Conservation (phyloP, 2,113 vertebrate species). For the Ifrita kowaldi region DNA sequence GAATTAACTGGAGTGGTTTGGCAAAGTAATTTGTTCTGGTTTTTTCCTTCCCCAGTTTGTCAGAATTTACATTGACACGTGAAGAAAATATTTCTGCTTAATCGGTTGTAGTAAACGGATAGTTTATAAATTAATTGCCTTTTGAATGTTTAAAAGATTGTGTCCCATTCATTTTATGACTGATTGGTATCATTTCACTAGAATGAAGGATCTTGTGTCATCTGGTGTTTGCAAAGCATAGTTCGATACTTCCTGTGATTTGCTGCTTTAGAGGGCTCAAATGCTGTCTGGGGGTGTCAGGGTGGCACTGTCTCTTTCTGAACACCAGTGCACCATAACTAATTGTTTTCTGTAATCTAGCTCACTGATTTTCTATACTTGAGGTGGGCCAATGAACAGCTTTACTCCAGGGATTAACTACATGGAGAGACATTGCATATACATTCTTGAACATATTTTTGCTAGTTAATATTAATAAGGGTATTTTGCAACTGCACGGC, state of each 20-base stretch:
- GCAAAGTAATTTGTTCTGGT: not conserved
- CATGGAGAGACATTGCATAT: not conserved
- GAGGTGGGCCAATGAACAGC: not conserved
- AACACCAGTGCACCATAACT: constrained; percentile 9
- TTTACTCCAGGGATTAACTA: constrained; percentile 43
- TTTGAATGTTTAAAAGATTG: constrained; percentile 7
- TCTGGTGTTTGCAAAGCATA: not conserved
- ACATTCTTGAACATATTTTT: not conserved
- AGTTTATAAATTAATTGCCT: constrained; percentile 2
- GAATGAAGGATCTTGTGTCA: not conserved
- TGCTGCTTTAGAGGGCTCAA: not conserved
- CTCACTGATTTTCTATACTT: constrained; percentile 11
- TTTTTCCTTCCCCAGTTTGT: not conserved
- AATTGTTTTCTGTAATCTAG: constrained; percentile 44
- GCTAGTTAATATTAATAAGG: not conserved
- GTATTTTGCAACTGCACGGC: not conserved
- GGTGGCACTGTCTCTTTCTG: constrained; percentile 5
- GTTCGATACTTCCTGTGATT: constrained; percentile 13
- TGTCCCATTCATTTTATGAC: constrained; percentile 9
- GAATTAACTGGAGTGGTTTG: not conserved
- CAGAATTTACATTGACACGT: not conserved
- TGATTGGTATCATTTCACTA: not conserved
- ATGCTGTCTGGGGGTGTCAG: not conserved
- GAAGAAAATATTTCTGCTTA: constrained; percentile 24
- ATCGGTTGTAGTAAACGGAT: not conserved